Base-by-base conservation (phyloP, 2,797 vertebrate species). In the Acanthis flammea region DNA sequence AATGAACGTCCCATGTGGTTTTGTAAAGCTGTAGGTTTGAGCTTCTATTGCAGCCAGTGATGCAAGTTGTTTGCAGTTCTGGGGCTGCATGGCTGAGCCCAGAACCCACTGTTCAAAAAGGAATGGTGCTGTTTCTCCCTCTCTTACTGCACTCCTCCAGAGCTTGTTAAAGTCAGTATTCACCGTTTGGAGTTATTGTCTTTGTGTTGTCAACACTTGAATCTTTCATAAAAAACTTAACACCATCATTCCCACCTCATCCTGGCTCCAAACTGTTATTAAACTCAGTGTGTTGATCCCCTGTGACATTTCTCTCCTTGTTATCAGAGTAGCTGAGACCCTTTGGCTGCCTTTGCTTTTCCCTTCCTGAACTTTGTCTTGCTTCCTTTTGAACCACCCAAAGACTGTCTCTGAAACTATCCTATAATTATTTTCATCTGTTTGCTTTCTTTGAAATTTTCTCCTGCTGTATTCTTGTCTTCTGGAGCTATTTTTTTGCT, bases 311-410 rank as follows among this genome's bases (percentile, higher is more conserved):
- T 92, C 24, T 79, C 48, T 88, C 79, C 82, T 86, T 75, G 55
- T 90, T 93, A 79, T 84, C 91, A 63, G 55, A 74, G 62, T 55
- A 76, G 48, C 71, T 51, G 70, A 73, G 54, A 60, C 84, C 37
- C 63, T 87, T 89, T 77, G 83, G n/a, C 77, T 82, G 71, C 58
- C 48, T 83, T 73, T 75, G 51, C 62, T 68, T 82, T 95, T 71
- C 25, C 31, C 25, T 55, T 89, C 66, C 41, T 77, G 53, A 85
- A 62, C 68, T 93, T 74, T 14, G 12, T 67, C 45, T 91, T 58
- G 58, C 31, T 89, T 91, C 86, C 57, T 83, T 91, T 76, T 47
- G 76, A 91, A 53, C 93, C 61, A 87, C 88, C 88, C 81, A 86
- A 65, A 94, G 68, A 71, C 74, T 76, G 68, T 51, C 68, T 85